phyloP scores from a whole-genome alignment of 30 jellyfish, hydroid and myxozoan species.

The Chironex yamaguchii region DNA sequence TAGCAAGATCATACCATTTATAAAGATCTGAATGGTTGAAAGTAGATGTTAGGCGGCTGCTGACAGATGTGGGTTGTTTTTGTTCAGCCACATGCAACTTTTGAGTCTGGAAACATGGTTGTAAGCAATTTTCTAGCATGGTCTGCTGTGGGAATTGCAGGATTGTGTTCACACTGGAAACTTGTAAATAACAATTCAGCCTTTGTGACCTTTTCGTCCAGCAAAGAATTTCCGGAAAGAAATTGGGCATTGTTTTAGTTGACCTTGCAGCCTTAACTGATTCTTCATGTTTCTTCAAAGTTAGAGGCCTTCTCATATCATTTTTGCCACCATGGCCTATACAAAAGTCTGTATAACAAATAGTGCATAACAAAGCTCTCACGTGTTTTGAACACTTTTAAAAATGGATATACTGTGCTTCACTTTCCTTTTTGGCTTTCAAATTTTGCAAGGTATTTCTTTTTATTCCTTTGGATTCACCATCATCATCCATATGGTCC shows the following conservation, averaged over 20 bases:
- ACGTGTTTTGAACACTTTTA: neutral
- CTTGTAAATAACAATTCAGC: neutral
- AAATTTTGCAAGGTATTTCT: neutral
- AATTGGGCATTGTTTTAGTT: neutral
- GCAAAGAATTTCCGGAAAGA: neutral
- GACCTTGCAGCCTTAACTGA: neutral
- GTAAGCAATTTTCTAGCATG: constrained; percentile 5
- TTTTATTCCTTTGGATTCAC: neutral
- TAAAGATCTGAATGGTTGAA: no score
- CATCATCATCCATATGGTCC: neutral
- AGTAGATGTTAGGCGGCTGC: no score
- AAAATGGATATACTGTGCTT: neutral
- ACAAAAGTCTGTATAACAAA: neutral
- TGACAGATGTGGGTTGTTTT: no score
- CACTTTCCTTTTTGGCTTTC: neutral
- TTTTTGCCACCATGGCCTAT: no score
- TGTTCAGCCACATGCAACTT: neutral
- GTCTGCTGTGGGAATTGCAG: constrained; percentile 4
- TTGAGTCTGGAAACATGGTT: neutral
- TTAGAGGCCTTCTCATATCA: neutral
- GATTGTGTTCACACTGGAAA: constrained; percentile 4
- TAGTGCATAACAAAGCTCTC: constrained; percentile 1
- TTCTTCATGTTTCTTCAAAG: neutral
- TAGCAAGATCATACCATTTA: no score
- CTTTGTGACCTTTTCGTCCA: neutral